Evolutionary conservation across 2,113 vertebrate genomes (phyloP).

Genomic region (Paraplagusia blochii): DNA sequence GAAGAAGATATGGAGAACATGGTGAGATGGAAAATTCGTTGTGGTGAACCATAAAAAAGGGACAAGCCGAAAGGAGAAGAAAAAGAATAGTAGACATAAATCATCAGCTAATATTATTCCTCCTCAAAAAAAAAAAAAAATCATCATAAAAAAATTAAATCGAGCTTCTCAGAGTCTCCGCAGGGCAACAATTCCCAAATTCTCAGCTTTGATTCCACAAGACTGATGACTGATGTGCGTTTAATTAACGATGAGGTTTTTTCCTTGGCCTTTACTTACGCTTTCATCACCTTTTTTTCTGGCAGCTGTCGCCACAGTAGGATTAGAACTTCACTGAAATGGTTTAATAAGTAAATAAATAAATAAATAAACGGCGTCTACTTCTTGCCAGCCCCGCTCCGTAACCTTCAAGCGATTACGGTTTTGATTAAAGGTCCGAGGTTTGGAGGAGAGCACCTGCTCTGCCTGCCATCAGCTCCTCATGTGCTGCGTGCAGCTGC

Average conservation of each 20-base stretch:
- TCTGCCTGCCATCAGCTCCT: slow-evolving; percentile 63
- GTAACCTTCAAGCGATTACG: slow-evolving; percentile 44
- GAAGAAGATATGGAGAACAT: too few relatives aligned
- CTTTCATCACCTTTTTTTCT: slow-evolving; percentile 42
- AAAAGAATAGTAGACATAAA: too few relatives aligned
- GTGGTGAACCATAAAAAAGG: too few relatives aligned
- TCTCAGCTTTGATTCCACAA: slow-evolving; percentile 58
- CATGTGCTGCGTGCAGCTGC: slow-evolving; percentile 55
- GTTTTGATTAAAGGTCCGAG: slow-evolving; percentile 36
- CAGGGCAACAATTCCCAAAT: slow-evolving; percentile 42
- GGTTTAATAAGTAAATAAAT: slow-evolving; percentile 13
- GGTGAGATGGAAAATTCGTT: too few relatives aligned
- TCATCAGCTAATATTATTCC: too few relatives aligned
- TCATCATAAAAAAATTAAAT: too few relatives aligned
- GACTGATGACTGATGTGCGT: slow-evolving; percentile 44
- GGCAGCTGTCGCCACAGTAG: slow-evolving; percentile 28
- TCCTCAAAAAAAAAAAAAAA: too few relatives aligned
- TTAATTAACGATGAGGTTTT: slow-evolving; percentile 49
- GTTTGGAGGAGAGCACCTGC: slow-evolving; percentile 59
- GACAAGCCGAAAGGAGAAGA: too few relatives aligned
- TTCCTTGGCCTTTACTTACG: slow-evolving; percentile 29
- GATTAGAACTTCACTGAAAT: slow-evolving; percentile 55
- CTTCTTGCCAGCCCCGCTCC: slow-evolving; percentile 41
- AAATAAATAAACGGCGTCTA: slow-evolving; percentile 39
- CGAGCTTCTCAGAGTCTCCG: too few relatives aligned